Evolutionary conservation across 2,113 vertebrate genomes (phyloP).

Genomic region (Chaetodon trifascialis): DNA sequence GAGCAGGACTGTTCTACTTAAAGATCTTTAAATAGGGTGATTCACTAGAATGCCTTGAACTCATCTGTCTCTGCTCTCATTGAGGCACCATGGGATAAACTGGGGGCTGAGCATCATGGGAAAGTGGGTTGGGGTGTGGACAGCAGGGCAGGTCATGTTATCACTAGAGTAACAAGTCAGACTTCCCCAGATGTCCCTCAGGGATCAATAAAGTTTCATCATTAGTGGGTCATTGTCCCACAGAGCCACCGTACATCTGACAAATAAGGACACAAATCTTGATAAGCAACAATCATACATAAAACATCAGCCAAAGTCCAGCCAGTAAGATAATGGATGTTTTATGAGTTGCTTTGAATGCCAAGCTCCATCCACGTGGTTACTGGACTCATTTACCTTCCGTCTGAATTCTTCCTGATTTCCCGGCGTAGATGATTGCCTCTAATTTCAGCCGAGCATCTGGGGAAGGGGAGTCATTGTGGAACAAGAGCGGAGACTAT

Average conservation of each 20-base stretch:
- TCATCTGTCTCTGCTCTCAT: slow-evolving; percentile 69
- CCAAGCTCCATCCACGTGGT: slow-evolving; percentile 44
- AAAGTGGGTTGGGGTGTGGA: slow-evolving; percentile 57
- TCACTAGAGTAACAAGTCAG: slow-evolving; percentile 11
- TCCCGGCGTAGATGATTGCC: slow-evolving; percentile 66
- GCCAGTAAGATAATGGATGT: slow-evolving; percentile 39
- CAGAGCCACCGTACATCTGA: not conserved
- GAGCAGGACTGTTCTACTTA: slow-evolving; percentile 78
- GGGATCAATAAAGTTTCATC: slow-evolving; percentile 40
- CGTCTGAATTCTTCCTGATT: slow-evolving; percentile 58
- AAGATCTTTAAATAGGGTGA: slow-evolving; percentile 82
- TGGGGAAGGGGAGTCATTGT: slow-evolving; percentile 54
- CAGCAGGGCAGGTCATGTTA: slow-evolving; percentile 32
- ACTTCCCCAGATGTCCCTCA: not conserved
- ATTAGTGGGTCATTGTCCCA: slow-evolving; percentile 28
- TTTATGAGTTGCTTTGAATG: slow-evolving; percentile 31
- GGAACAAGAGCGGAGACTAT: slow-evolving; percentile 46
- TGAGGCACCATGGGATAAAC: slow-evolving; percentile 53
- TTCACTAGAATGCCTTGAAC: slow-evolving; percentile 60
- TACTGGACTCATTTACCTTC: slow-evolving; percentile 64
- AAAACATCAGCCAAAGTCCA: slow-evolving; percentile 48
- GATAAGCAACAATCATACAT: slow-evolving; percentile 30
- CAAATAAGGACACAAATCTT: slow-evolving; percentile 43
- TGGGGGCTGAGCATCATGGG: slow-evolving; percentile 55
- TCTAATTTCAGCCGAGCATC: slow-evolving; percentile 67